Evolutionary conservation across 2,888 invertebrate genomes (phyloP), one percentile per base, ranked within the genome.

Genomic region (Xanthia togata): DNA sequence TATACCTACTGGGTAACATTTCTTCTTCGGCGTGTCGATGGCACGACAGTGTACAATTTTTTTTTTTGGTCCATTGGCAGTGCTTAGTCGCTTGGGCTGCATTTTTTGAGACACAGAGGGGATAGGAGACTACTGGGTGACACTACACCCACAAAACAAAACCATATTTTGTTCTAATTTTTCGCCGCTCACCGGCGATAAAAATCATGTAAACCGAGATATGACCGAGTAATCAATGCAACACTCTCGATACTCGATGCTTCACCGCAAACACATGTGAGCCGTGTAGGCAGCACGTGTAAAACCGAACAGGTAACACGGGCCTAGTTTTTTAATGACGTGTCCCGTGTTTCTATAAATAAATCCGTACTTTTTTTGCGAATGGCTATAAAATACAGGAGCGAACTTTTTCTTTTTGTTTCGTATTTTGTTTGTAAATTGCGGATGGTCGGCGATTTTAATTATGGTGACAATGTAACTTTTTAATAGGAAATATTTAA

Each of bases 261-360:
- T 55, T 53, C 53, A 67, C 79, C 67, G 23, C 63, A 68, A 11
- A 73, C 41, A 62, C 62, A 12, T 67, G 74, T 59, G 6, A 60
- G 41, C 50, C 31, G 14, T 17, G n/a, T n/a, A 35, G 23, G 53
- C 53, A 55, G 38, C 77, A 60, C 38, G 57, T 74, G 74, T 68
- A 57, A 23, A 79, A 65, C 53, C 26, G 14, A 57, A 70, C 60
- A 47, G 38, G 55, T 31, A 65, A 55, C 31, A 60, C 14, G 17
- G 0, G 17, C 26, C 44, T 31, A 70, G 76, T 41, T 55, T 82
- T 81, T 79, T 83, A 78, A 82, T 81, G 83, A 79, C 57, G 60
- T 59, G 53, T 38, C 14, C 44, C 53, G 47, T 60, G 59, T 60
- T 81, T 47, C 41, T 23, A 26, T 5, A 60, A 64, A 70, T 70